Conservation (phyloP, 2,113 vertebrate genomes). For the Platysteira castanea region DNA sequence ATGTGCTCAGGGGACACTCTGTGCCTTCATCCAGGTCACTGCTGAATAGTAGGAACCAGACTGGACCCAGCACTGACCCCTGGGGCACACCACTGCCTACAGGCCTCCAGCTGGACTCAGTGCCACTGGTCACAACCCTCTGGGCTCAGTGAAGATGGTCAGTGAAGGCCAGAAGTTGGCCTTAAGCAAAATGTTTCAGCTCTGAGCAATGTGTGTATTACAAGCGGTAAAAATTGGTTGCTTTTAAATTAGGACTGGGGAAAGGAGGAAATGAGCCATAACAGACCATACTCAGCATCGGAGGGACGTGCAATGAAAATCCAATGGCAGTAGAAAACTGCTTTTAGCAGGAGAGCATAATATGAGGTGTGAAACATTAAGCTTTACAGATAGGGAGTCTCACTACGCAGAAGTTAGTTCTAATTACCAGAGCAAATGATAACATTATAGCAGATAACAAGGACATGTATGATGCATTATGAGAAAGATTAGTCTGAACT, state of each 20-base stretch:
- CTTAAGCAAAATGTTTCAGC: neutral
- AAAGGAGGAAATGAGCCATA: neutral
- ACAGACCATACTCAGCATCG: neutral
- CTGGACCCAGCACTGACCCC: neutral
- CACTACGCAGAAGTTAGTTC: neutral
- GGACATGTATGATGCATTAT: neutral
- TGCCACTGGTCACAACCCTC: neutral
- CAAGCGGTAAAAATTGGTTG: neutral
- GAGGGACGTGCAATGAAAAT: neutral
- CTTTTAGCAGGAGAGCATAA: neutral
- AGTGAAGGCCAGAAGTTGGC: neutral
- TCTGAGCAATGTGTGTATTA: neutral
- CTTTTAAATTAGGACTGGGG: neutral
- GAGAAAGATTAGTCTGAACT: neutral
- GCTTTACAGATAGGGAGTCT: neutral
- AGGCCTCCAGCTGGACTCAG: neutral
- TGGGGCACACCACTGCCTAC: neutral
- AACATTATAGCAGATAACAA: neutral
- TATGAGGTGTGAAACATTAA: neutral
- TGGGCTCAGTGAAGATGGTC: neutral
- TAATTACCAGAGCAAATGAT: neutral
- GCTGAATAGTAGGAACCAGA: neutral
- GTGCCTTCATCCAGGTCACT: neutral
- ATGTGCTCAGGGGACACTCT: accelerated
- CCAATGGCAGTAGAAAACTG: neutral